Evolutionary conservation across 2,113 vertebrate species (phyloP), one percentile per base, ranked within the genome.

Genomic region (Syngnathus scovelli): DNA sequence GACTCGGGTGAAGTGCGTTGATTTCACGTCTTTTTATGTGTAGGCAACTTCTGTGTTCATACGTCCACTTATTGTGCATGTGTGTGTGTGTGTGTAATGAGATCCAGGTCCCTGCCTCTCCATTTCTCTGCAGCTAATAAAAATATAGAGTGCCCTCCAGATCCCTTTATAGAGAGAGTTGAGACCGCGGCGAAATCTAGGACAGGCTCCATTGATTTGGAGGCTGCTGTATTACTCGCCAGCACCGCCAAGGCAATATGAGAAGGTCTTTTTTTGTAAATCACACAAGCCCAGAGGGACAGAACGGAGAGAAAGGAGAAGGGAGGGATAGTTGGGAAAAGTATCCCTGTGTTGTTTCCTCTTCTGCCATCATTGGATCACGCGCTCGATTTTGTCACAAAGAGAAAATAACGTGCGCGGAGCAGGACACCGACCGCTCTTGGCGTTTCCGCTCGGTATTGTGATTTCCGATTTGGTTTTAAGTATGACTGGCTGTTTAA

Each of bases 191-290:
- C 80, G 75, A 87, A 88, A 91, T 90, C 87, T 87, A 84, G 89
- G 90, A 84, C 88, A 90, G 83, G 87, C 86, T 86, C 83, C 88
- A 91, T 92, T 90, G 90, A 92, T 92, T 89, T 85, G 83, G 87
- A 89, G 83, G 83, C 86, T 87, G 89, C 82, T 82, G 85, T 89
- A 88, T 90, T 90, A 91, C 89, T 86, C 72, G 87, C 86, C 85
- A 81, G 86, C 83, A 86, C 84, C 66, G 83, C 80, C 82, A 48
- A 86, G 82, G 88, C 87, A 87, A 91, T 90, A 90, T 88, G 87
- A 89, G 85, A 88, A 84, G 79, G 2, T 77, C 78, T 83, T 78
- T 85, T 84, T 80, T 78, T 51, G 38, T 36, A 88, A 89, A 90
- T 89, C 88, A 88, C 85, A 86, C 6, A 37, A 69, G 80, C 80